A percentile compares a stretch with the other conserved stretches of the same genome.
Evolutionary conservation across 2,888 invertebrate species (phyloP).

Genomic region (Diabrotica balteata): DNA sequence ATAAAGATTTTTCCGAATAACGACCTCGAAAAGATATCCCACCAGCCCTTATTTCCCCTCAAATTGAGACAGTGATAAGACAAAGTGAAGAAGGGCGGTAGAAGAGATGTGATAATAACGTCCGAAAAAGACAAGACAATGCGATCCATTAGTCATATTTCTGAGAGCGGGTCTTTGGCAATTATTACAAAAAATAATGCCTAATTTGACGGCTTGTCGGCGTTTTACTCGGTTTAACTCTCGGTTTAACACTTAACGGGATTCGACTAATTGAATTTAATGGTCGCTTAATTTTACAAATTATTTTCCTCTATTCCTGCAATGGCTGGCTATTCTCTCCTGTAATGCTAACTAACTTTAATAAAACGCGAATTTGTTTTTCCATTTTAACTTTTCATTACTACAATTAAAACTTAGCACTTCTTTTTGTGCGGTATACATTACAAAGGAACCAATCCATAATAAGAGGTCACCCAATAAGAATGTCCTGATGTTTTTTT

Average conservation of each 20-base stretch:
- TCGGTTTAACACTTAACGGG: constrained; percentile 24
- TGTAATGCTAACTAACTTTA: background rate
- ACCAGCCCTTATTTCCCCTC: constrained; percentile 1
- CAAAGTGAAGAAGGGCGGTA: constrained; percentile 15
- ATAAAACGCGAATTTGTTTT: no score
- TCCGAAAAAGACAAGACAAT: constrained; percentile 25
- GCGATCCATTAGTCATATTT: constrained; percentile 28
- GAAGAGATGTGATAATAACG: constrained; percentile 25
- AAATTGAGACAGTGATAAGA: constrained; percentile 28
- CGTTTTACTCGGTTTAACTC: constrained; percentile 20
- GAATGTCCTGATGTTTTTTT: no score
- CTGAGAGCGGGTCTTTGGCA: constrained; percentile 24
- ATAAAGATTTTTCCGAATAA: constrained; percentile 2
- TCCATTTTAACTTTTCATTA: no score
- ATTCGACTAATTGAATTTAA: constrained; percentile 30
- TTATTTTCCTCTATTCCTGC: constrained; percentile 25
- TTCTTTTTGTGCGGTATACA: no score
- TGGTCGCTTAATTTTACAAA: constrained; percentile 29
- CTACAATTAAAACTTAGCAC: no score
- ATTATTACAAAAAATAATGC: constrained; percentile 29
- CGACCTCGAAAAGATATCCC: background rate
- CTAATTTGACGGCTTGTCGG: constrained; percentile 26
- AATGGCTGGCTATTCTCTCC: constrained; percentile 7
- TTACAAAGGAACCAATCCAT: no score
- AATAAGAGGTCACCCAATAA: no score